Evolutionary conservation across 2,888 invertebrate species (phyloP).

Genomic region (Calameuta pallipes): DNA sequence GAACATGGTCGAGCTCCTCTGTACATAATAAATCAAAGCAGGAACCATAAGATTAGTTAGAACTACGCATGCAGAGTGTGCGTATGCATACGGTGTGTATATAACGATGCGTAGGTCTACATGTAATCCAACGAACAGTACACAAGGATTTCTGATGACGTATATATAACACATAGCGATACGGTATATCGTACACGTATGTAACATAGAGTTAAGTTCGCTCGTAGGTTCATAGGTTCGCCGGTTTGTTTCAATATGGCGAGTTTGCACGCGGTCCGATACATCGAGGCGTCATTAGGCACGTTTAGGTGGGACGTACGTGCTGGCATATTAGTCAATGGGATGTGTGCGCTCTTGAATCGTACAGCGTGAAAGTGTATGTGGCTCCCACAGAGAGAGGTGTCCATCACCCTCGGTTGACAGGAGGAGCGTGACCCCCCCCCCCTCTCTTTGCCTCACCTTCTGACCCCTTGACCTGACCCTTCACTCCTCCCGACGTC

Average conservation of each 20-base stretch:
- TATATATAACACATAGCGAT: neutral
- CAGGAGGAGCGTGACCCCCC: conserved; percentile 60
- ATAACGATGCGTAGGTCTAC: neutral
- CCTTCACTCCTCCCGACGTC: conserved; percentile 9
- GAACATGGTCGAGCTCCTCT: neutral
- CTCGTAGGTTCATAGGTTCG: neutral
- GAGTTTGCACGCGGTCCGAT: conserved; percentile 4
- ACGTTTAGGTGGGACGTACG: neutral
- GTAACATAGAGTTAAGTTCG: neutral
- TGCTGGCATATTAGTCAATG: neutral
- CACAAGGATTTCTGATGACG: neutral
- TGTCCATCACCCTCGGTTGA: conserved; percentile 64
- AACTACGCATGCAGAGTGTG: neutral
- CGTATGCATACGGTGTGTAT: neutral
- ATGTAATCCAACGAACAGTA: neutral
- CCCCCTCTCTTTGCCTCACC: neutral
- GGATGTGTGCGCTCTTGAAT: conserved; percentile 3
- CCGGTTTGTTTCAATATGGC: conserved; percentile 1
- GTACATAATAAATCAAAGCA: neutral
- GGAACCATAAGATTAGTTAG: neutral
- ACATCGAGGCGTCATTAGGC: conserved; percentile 9
- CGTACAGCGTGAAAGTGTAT: conserved; percentile 22
- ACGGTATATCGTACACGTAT: neutral
- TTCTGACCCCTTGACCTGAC: conserved; percentile 6
- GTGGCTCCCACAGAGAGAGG: conserved; percentile 62